Base-by-base conservation (phyloP, 2,888 invertebrate genomes). In the Adineta ricciae region DNA sequence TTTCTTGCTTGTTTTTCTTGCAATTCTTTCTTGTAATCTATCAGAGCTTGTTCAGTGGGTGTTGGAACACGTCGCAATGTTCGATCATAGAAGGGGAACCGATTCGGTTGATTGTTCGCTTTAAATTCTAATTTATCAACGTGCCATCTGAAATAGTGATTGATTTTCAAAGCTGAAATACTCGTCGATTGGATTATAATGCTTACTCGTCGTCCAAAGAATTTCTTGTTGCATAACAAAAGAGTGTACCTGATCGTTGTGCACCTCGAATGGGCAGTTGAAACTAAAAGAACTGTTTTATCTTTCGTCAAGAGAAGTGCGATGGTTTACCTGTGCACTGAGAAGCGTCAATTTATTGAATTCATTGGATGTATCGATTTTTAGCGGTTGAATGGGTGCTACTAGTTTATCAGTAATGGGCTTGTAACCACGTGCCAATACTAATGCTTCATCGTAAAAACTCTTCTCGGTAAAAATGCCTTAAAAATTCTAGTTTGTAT, bases 71-170 rank as follows among this genome's bases (percentile, higher is more conserved):
- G 78, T 41, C 78, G 78, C 41, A 78, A 41, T 24, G 41, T 9
- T 78, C 78, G 78, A 41, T 78, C 41, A 41, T 78, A 78, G 41
- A 78, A 78, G 4, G 2, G 41, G 41, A 24, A 78, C 24, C 78
- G 78, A 78, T 78, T 78, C 0, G 78, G 78, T 78, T 78, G 41
- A 78, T n/a, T 78, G n/a, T 78, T 78, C 8, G 78, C 24, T 78
- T 78, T 78, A n/a, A 78, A 78, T 78, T 78, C 78, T 78, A 78
- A n/a, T 78, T 41, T 38, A 78, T 78, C 78, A 3, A 78, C 78
- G n/a, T 41, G 78, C 78, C 78, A 78, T n/a, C 78, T 78, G 41
- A 41, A 41, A n/a, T n/a, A 16, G 19, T 19, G 0, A 64, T 64
- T 14, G 3, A 14, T 32, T 64, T 32, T 64, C 4, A 2, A 56